Percentiles rank a stretch among this genome's conserved stretches.
phyloP scores from a whole-genome alignment of 2,113 vertebrate genomes.

The Colistium nudipinnis region DNA sequence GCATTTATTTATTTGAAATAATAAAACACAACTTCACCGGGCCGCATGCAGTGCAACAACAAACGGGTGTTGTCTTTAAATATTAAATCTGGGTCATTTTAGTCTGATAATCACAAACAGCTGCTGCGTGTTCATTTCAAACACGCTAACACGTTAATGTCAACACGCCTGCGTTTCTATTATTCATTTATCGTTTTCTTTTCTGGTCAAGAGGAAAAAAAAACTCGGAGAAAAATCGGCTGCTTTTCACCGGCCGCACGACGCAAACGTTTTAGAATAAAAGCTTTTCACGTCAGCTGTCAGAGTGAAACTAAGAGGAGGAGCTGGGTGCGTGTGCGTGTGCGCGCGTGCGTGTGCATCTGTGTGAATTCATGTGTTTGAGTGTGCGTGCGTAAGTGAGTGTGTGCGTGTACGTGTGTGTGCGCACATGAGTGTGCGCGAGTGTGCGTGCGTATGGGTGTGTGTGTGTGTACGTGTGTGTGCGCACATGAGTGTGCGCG shows the following conservation, averaged over 20 bases:
- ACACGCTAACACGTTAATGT: too few species aligned
- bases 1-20: too few species aligned
- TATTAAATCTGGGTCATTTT: too few species aligned
- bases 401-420: not conserved
- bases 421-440: not conserved
- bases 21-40: too few species aligned
- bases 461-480: constrained; percentile 9
- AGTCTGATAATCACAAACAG: too few species aligned
- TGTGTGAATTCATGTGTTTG: not conserved
- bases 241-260: not conserved
- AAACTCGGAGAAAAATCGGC: too few species aligned
- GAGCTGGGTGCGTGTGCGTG: not conserved
- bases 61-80: too few species aligned
- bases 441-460: not conserved
- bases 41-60: too few species aligned
- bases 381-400: not conserved
- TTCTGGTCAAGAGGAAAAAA: too few species aligned
- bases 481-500: constrained; percentile 1
- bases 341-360: not conserved
- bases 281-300: constrained; percentile 34
- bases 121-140: too few species aligned
- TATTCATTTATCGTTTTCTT: too few species aligned
- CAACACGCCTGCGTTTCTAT: too few species aligned
- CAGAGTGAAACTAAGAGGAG: constrained; percentile 14
- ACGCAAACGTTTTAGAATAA: not conserved